Evolutionary conservation across 2,888 invertebrate species (phyloP), one percentile per base, ranked within the genome.

Genomic region (Caenorhabditis sp.): DNA sequence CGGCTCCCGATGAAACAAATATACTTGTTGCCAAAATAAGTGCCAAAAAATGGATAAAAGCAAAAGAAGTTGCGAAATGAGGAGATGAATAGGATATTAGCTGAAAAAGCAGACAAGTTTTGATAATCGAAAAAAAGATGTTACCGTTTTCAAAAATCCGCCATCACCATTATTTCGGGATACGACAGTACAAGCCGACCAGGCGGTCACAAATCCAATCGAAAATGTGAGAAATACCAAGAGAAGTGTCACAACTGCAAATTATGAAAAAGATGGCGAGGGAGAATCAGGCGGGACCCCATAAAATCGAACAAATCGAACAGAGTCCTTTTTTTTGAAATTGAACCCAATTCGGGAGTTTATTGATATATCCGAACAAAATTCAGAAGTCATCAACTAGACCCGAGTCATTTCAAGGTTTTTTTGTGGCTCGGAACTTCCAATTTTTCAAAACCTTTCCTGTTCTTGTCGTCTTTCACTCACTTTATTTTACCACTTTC

Each of bases 171-270:
- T 64, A 26, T 62, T 64, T 37, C 63, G 27, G 0, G 67, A 66
- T 0, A 70, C 65, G 1, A 70, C 64, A 50, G 66, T 75, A 55
- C 69, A 75, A 5, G 75, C 66, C 0, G 75, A 69, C 69, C 69
- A 75, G 24, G 61, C 69, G 8, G 75, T 75, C 1, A 70, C 67
- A 19, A 75, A 19, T 31, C 60, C 62, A 24, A 75, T 58, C 10
- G 67, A 63, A 54, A 75, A 75, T 12, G 64, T 67, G 50, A 67
- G 43, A 17, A 75, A 65, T 0, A 75, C 67, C 5, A 75, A 37
- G 12, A 66, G 6, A 1, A 69, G n/a, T 4, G 63, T 69, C n/a
- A 58, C 37, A 17, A 58, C 74, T 74, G 65, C 17, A 74, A n/a
- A n/a, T n/a, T n/a, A 66, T 12, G 27, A 36, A 14, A 3, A 64